These are phyloP conservation scores for Synanthedon formicaeformis DNA, from an alignment of 2,888 invertebrate genomes.

Conservation along the genomic window DNA sequence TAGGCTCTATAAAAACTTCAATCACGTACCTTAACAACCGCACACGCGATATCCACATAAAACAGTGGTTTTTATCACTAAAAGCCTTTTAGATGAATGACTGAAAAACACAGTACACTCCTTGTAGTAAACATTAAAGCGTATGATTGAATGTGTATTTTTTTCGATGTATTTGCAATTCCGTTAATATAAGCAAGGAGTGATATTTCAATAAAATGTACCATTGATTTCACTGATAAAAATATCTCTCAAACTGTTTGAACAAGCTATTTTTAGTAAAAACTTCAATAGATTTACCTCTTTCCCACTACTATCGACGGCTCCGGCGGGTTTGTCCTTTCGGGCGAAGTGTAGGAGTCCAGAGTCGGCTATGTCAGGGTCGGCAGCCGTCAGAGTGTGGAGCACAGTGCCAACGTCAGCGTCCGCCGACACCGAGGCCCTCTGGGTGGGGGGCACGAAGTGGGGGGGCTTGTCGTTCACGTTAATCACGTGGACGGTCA, in stretches of 20 bases:
- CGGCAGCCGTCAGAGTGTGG: conserved; percentile 78
- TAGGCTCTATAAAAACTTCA: too few species aligned
- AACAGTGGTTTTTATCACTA: too few species aligned
- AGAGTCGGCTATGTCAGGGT: conserved; percentile 82
- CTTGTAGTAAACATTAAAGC: too few species aligned
- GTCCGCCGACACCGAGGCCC: conserved; percentile 85
- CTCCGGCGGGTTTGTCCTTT: conserved; percentile 78
- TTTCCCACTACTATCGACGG: conserved; percentile 86
- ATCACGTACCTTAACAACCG: too few species aligned
- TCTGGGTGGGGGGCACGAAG: conserved; percentile 82
- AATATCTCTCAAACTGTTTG: not conserved
- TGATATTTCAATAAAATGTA: not conserved
- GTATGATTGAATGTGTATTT: too few species aligned
- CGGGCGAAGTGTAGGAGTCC: conserved; percentile 75
- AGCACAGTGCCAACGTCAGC: conserved; percentile 78
- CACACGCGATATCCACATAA: too few species aligned
- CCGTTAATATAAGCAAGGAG: too few species aligned
- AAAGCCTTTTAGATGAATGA: too few species aligned
- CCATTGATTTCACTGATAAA: not conserved
- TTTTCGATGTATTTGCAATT: too few species aligned
- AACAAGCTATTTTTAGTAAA: not conserved
- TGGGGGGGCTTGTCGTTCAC: conserved; percentile 90
- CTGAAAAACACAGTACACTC: too few species aligned
- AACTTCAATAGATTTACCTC: conserved; percentile 54
- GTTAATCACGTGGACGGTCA: conserved; percentile 84